These are phyloP conservation scores for Hemiscyllium ocellatum DNA, from an alignment of 2,113 vertebrate genomes.

Conservation along the genomic window DNA sequence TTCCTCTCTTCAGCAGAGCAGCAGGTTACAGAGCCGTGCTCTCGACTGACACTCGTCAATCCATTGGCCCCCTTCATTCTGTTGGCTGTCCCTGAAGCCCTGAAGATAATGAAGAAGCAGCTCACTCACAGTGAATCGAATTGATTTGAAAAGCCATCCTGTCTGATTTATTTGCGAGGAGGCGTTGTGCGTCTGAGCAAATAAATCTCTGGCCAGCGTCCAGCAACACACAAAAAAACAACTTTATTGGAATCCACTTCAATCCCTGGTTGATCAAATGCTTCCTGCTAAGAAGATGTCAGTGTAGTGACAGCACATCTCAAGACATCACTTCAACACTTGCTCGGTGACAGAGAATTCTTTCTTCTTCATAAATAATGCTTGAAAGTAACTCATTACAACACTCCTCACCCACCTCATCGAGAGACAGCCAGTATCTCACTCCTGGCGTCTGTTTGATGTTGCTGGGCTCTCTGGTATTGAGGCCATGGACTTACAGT, in stretches of 20 bases:
- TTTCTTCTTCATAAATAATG: not conserved
- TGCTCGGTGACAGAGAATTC: not conserved
- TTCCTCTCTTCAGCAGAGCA: not conserved
- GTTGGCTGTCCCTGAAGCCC: not conserved
- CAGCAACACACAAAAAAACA: not conserved
- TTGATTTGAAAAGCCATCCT: not conserved
- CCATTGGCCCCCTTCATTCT: not conserved
- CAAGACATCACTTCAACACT: not conserved
- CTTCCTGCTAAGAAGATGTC: not conserved
- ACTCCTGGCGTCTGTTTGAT: not conserved
- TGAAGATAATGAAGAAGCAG: not conserved
- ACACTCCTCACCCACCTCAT: not conserved
- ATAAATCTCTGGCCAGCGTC: not conserved
- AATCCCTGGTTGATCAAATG: not conserved
- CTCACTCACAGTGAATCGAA: not conserved
- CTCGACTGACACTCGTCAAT: not conserved
- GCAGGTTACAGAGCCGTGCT: not conserved
- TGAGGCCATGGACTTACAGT: no score
- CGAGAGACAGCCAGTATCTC: not conserved
- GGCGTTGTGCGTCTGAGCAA: not conserved
- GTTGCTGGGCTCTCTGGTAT: not conserved
- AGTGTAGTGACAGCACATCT: not conserved
- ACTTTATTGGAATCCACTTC: not conserved
- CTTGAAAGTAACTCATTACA: not conserved
- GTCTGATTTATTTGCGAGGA: not conserved